A percentile compares a stretch with the other conserved stretches of the same genome.
phyloP scores from a whole-genome alignment of 2,888 invertebrate species.

The Caenorhabditis sulstoni region DNA sequence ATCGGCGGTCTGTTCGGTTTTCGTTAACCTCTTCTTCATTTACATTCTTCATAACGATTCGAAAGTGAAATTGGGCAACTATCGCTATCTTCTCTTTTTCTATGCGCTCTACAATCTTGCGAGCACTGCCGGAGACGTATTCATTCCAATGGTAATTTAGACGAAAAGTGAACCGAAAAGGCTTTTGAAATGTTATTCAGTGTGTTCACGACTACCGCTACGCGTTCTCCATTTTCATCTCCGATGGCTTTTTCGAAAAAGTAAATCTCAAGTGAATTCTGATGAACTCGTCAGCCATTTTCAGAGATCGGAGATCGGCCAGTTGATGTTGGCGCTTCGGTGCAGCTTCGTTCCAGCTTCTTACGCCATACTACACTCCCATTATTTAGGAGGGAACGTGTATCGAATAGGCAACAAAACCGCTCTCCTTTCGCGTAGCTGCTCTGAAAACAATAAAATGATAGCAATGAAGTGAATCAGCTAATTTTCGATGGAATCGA shows the following conservation, averaged over 20 bases:
- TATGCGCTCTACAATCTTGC: neutral
- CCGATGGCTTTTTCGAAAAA: neutral
- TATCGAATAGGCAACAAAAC: no score
- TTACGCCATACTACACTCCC: conserved; percentile 14
- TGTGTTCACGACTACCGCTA: conserved; percentile 1
- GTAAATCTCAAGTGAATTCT: neutral
- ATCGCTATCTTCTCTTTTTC: neutral
- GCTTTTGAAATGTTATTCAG: neutral
- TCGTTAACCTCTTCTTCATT: neutral
- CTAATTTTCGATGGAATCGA: no score
- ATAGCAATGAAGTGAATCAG: no score
- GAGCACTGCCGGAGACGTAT: neutral
- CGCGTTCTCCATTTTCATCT: neutral
- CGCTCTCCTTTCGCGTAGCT: no score
- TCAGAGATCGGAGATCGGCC: no score
- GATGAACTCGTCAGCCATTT: no score
- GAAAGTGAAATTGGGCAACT: conserved; percentile 2
- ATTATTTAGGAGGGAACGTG: no score
- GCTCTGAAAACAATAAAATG: no score
- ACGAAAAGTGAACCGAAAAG: no score
- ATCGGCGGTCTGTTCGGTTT: neutral
- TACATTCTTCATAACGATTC: neutral
- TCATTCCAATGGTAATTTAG: neutral
- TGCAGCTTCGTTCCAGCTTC: conserved; percentile 8
- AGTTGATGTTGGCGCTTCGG: neutral